A percentile compares a stretch with the other conserved stretches of the same genome.
Conservation (phyloP, 1,140 invertebrate genomes). For the fruit fly (Drosophila melanogaster) region Release_6_plus_ISO1_MT NC_004354.4:20436001-20436500, state of each 20-base stretch:
- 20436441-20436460: not conserved
- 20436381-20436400: not conserved
- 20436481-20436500: not conserved
- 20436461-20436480: conserved; percentile 10
- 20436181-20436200: conserved; percentile 16
- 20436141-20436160: conserved; percentile 55
- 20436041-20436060: conserved; percentile 24
- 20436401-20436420: not conserved
- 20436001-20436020: conserved; percentile 38
- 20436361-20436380: not conserved
- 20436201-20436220: conserved; percentile 18
- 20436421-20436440: not conserved
- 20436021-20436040: conserved; percentile 52
- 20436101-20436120: not conserved
- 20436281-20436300: too few relatives aligned
- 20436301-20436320: too few relatives aligned
- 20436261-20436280: too few relatives aligned
- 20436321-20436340: not conserved
- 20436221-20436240: not conserved
- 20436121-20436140: conserved; percentile 35
- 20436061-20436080: conserved; percentile 1
- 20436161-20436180: conserved; percentile 60
- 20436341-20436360: not conserved
- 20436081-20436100: not conserved
- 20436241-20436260: too few relatives aligned